Evolutionary conservation across 2,888 invertebrate species (phyloP), one percentile per base, ranked within the genome.

Genomic region (Glyphotaelius pellucidus): DNA sequence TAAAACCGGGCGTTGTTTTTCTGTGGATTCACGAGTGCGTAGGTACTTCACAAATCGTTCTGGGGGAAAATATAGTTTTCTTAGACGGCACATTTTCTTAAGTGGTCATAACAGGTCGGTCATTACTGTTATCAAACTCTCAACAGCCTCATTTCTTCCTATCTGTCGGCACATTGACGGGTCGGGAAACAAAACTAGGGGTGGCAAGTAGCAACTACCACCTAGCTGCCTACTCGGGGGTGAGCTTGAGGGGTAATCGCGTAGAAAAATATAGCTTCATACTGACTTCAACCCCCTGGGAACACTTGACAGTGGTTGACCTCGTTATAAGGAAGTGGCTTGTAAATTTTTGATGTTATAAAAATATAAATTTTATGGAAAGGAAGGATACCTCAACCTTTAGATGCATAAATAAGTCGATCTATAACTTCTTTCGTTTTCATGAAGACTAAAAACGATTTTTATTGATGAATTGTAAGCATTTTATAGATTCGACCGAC

Each of bases 71-170:
- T 38, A 83, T 38, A 32, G 83, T 32, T 83, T 83, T 83, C 83
- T 38, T 83, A 32, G 83, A 83, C 35, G 83, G 31, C 83, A 83
- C 83, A 35, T 47, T 86, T 86, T 47, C 86, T 42, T 42, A 86
- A 86, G 86, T 42, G 86, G 42, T 42, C 86, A 86, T 42, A 25
- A 86, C 86, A 86, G 30, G 86, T n/a, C 86, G 14, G 30, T 86
- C 86, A 86, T 86, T 86, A 42, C 86, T 42, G 86, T 86, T 86
- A 86, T 86, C 86, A 42, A 86, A 42, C 47, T 86, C 42, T 42
- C 86, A 42, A 86, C 42, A 42, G 42, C 38, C 86, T 42, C 86
- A 47, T 42, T 86, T 86, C 38, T 42, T 25, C 86, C 47, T 42
- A 38, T 35, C 86, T 42, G 30, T 42, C 38, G 35, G 83, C 32